Evolutionary conservation across 2,113 vertebrate genomes (phyloP).

Genomic region (Larimichthys polyactis): DNA sequence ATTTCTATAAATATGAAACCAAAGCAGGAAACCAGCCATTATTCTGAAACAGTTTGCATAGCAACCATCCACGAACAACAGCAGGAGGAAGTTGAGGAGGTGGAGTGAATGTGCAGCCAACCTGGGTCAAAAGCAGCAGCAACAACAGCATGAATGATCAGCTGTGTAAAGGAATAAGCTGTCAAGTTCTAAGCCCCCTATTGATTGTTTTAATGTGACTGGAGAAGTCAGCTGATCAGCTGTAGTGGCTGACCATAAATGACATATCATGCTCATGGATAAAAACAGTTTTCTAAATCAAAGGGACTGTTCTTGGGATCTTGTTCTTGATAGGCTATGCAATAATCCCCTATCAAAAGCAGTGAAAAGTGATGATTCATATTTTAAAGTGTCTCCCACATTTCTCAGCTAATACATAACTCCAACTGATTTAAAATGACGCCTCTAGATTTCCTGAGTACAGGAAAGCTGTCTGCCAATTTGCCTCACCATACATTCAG

Average conservation of each 20-base stretch:
- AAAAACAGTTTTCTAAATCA: conserved; percentile 19
- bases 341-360: conserved; percentile 39
- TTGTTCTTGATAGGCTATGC: conserved; percentile 28
- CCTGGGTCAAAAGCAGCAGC: conserved; percentile 39
- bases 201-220: conserved; percentile 4
- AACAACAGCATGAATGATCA: conserved; percentile 21
- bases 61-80: conserved; percentile 37
- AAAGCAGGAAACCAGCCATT: conserved; percentile 33
- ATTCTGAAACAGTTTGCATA: conserved; percentile 41
- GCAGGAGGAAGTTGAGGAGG: conserved; percentile 8
- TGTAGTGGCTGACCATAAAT: conserved; percentile 12
- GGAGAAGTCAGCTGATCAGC: conserved; percentile 31
- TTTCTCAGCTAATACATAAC: conserved; percentile 44
- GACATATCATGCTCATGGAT: neutral
- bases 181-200: conserved; percentile 37
- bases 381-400: conserved; percentile 36
- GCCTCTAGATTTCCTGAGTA: conserved; percentile 46
- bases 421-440: conserved; percentile 55
- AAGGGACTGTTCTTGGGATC: conserved; percentile 14
- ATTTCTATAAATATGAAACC: conserved; percentile 51
- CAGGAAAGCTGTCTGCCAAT: conserved; percentile 42
- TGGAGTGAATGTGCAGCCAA: conserved; percentile 18
- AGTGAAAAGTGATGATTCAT: conserved; percentile 46
- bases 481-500: conserved; percentile 54
- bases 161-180: conserved; percentile 17